A percentile compares a stretch with the other conserved stretches of the same genome.
phyloP scores from a whole-genome alignment of 2,888 invertebrate species.

The Watsonalla cultraria region DNA sequence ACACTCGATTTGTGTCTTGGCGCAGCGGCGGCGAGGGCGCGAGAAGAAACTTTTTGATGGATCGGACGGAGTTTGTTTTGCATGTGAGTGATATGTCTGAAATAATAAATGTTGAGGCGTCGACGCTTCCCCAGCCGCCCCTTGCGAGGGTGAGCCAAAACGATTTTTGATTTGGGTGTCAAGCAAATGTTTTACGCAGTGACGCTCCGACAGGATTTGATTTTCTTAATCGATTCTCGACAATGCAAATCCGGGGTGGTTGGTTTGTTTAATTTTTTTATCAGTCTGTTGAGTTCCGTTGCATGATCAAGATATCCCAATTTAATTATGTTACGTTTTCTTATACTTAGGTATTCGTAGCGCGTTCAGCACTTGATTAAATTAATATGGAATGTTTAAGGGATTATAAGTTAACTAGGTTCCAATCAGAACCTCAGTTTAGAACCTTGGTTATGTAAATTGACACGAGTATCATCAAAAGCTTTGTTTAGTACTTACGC shows the following conservation, averaged over 20 bases:
- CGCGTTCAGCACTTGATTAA: slow-evolving; percentile 15
- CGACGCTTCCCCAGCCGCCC: slow-evolving; percentile 67
- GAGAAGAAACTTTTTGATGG: slow-evolving; percentile 75
- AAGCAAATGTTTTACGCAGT: slow-evolving; percentile 77
- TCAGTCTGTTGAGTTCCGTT: background rate
- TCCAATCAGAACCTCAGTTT: slow-evolving; percentile 39
- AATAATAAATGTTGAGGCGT: slow-evolving; percentile 79
- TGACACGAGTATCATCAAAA: slow-evolving; percentile 53
- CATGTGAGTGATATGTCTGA: slow-evolving; percentile 79
- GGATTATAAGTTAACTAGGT: slow-evolving; percentile 38
- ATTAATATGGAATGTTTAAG: slow-evolving; percentile 29
- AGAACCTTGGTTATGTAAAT: slow-evolving; percentile 46
- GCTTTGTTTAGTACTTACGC: slow-evolving; percentile 73
- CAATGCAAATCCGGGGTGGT: slow-evolving; percentile 53
- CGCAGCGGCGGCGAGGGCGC: slow-evolving; percentile 32
- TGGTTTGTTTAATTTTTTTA: slow-evolving; percentile 14
- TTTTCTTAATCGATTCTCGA: slow-evolving; percentile 75
- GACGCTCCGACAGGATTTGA: slow-evolving; percentile 71
- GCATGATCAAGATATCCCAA: background rate
- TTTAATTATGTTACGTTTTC: slow-evolving; percentile 9
- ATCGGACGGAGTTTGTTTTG: slow-evolving; percentile 79
- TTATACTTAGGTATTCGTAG: too few relatives aligned
- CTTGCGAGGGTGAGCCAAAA: slow-evolving; percentile 70
- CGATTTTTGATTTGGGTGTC: slow-evolving; percentile 80
- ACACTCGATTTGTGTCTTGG: slow-evolving; percentile 73